Evolutionary conservation across 2,797 vertebrate species (phyloP).

Genomic region (Anableps anableps): DNA sequence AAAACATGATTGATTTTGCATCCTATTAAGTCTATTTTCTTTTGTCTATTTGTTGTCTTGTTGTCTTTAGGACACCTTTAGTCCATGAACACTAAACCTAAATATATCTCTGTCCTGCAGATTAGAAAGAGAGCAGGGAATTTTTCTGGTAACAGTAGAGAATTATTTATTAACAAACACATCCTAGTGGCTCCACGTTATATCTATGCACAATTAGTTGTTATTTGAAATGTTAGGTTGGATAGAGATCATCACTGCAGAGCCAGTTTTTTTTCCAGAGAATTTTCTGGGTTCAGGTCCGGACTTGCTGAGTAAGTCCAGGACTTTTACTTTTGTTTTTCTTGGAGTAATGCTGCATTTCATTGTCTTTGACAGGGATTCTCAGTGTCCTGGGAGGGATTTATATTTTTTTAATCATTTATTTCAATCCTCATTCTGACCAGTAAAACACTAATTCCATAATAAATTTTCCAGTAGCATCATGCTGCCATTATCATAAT

Average conservation of each 20-base stretch:
- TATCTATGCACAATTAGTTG: neutral
- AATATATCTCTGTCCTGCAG: neutral
- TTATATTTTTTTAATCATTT: neutral
- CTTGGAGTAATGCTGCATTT: neutral
- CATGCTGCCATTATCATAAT: neutral
- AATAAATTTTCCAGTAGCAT: neutral
- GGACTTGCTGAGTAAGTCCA: neutral
- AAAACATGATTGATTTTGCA: neutral
- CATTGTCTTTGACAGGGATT: constrained; percentile 1
- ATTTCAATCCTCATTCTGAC: neutral
- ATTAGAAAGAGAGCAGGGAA: neutral
- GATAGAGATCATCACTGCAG: neutral
- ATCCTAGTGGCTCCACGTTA: neutral
- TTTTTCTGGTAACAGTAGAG: neutral
- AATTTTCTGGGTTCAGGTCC: constrained; percentile 2
- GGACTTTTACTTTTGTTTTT: neutral
- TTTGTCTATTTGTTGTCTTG: neutral
- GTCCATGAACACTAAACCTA: neutral
- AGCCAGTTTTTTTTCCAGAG: neutral
- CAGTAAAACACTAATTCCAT: neutral
- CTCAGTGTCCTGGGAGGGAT: neutral
- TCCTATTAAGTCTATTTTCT: neutral
- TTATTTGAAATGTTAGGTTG: neutral
- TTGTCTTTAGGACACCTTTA: neutral
- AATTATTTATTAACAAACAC: neutral